Evolutionary conservation across 2,888 invertebrate species (phyloP).

Genomic region (Ophion obscuratus): DNA sequence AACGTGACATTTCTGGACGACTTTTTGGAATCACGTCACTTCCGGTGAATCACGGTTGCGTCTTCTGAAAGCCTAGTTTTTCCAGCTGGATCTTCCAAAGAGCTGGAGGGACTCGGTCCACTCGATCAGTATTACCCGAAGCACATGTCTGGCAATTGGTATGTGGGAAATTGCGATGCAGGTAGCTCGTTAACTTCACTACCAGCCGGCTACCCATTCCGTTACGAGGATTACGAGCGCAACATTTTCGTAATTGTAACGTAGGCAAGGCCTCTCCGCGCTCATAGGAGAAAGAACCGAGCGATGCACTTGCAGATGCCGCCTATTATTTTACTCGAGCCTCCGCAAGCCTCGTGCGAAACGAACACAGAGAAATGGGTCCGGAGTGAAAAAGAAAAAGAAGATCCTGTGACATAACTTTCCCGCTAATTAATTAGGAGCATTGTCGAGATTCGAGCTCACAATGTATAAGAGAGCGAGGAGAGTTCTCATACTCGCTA

Average conservation of each 20-base stretch:
- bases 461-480: constrained; percentile 66
- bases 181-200: constrained; percentile 24
- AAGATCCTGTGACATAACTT: constrained; percentile 82
- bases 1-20: not conserved
- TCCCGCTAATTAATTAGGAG: constrained; percentile 82
- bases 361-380: constrained; percentile 56
- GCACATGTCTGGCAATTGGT: not conserved
- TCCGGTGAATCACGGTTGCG: not conserved
- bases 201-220: constrained; percentile 27
- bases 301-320: constrained; percentile 64
- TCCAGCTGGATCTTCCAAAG: not conserved
- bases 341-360: constrained; percentile 47
- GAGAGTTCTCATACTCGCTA: constrained; percentile 70
- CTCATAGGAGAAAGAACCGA: constrained; percentile 43
- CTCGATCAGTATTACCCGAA: too few relatives aligned
- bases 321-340: constrained; percentile 44
- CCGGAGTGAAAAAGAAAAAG: constrained; percentile 49
- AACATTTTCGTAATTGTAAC: constrained; percentile 66
- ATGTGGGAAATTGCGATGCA: not conserved
- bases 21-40: not conserved
- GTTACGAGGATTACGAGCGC: constrained; percentile 53
- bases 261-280: constrained; percentile 58
- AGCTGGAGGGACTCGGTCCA: not conserved
- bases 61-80: not conserved
- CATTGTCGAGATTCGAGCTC: constrained; percentile 76